Base-by-base conservation (phyloP, 2,113 vertebrate genomes). In the Dipodomys ordii region DNA sequence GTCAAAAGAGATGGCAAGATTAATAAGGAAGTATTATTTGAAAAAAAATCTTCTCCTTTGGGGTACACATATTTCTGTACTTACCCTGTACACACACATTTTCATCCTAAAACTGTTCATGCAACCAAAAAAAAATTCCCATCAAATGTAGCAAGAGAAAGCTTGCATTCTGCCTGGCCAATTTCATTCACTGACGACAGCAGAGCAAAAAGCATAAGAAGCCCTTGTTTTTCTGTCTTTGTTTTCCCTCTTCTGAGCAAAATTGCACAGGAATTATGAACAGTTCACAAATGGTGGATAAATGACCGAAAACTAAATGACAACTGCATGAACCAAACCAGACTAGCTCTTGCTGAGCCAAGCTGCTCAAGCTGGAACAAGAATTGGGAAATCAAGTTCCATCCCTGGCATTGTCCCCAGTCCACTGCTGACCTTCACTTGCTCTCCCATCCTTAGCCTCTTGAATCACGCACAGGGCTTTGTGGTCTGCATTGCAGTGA, bases 191-290 rank as follows among this genome's bases (percentile, higher is more conserved):
- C 88, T 88, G 95, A 91, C 0, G 0, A 89, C 78, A 88, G 73
- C 69, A 53, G 10, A 74, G 65, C 67, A 71, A 73, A 68, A 73
- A 68, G 13, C 49, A 89, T 83, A 88, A 89, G 7, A 30, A 64
- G 15, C 49, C 25, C 69, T 95, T 93, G 86, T 91, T 86, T 78
- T 53, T 30, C 64, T 28, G 30, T 76, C 62, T 93, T 92, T 91
- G 87, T 87, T 93, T 87, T 30, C 49, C 68, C 28, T 79, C 39
- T 30, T 87, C 62, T 39, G 73, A 91, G 30, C 7, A 46, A 92
- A 94, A 92, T 19, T 73, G 68, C 78, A 64, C 30, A 89, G 87
- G 25, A 95, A 94, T 87, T 82, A 83, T 13, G 83, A 96, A 87
- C 39, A 35, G 69, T 84, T 93, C 87, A 73, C 53, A 91, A 94